Evolutionary conservation across 2,888 invertebrate genomes (phyloP), one percentile per base, ranked within the genome.

Genomic region (Doris montereyensis): DNA sequence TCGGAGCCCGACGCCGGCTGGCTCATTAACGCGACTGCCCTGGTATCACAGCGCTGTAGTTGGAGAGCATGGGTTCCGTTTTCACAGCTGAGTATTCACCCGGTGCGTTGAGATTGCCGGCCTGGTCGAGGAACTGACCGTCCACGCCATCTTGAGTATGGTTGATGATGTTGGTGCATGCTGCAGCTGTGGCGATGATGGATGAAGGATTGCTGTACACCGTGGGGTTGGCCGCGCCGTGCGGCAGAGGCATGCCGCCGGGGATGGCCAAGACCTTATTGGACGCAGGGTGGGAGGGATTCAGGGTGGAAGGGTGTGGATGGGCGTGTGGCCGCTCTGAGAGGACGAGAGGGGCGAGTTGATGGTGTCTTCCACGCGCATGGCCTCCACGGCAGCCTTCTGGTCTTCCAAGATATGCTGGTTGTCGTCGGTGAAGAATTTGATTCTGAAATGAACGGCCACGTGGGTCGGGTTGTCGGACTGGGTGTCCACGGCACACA

Each of bases 351-450:
- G 5, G 17, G 52, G 52, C 52, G 52, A 41, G 52, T 41, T 5
- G 8, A 41, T 5, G 52, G 52, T 41, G 8, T 41, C 52, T 10
- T 41, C 52, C 52, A 17, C 17, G 5, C 52, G 5, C 52, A 41
- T 41, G 17, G 52, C 52, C 52, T 41, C 78, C 28, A 68, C 78
- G 13, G 79, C 79, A 17, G 76, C 79, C 57, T 79, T 79, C 67
- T 79, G 79, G 52, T 79, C 79, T 35, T 79, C 79, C 52, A 79
- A 70, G 30, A 79, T 79, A 52, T 79, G 79, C 72, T 79, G 79
- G 57, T 79, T 79, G 76, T 79, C 79, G 32, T 79, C 79, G 0
- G 79, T 79, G 65, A 79, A 79, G 65, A 79, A 79, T 5, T 58
- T 30, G 52, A 79, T 79, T 34, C 79, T 52, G 70, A 79, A 79